Percentiles rank a stretch among this genome's conserved stretches.
Conservation (phyloP, 2,888 invertebrate species). For the Tetranychus piercei region DNA sequence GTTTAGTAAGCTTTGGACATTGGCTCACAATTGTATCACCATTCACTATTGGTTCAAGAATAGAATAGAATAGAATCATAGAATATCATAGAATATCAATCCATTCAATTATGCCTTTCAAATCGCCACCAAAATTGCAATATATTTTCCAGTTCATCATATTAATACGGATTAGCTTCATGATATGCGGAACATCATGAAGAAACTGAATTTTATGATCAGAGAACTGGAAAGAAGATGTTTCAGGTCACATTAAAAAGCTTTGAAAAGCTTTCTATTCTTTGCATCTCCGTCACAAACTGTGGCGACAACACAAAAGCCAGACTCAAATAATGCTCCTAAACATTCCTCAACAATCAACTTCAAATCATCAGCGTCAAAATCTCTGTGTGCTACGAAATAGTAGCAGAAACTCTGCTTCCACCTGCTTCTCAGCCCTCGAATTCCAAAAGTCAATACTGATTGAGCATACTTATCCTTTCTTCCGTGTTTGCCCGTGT, state of each 20-base stretch:
- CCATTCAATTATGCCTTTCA: neutral
- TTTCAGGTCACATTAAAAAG: neutral
- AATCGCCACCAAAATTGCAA: neutral
- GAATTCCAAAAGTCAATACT: neutral
- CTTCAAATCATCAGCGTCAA: neutral
- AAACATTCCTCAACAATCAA: neutral
- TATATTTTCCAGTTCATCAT: too few species aligned
- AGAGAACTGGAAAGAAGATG: neutral
- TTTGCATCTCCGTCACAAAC: neutral
- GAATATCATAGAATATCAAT: neutral
- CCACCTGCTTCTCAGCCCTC: neutral
- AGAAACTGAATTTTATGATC: neutral
- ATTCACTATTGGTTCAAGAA: neutral
- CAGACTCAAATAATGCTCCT: neutral
- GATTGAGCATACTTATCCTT: neutral
- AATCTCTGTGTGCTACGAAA: neutral
- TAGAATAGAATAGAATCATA: too few species aligned
- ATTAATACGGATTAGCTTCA: neutral
- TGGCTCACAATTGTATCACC: neutral
- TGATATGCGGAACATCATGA: slow-evolving; percentile 2
- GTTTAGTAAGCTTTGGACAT: neutral
- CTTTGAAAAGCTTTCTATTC: neutral
- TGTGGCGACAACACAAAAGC: neutral
- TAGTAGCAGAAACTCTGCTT: neutral
- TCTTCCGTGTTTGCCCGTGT: neutral